Evolutionary conservation across 1,140 invertebrate genomes (phyloP), one percentile per base, ranked within the genome.

Genomic region (Wiebesia pumilae): DNA sequence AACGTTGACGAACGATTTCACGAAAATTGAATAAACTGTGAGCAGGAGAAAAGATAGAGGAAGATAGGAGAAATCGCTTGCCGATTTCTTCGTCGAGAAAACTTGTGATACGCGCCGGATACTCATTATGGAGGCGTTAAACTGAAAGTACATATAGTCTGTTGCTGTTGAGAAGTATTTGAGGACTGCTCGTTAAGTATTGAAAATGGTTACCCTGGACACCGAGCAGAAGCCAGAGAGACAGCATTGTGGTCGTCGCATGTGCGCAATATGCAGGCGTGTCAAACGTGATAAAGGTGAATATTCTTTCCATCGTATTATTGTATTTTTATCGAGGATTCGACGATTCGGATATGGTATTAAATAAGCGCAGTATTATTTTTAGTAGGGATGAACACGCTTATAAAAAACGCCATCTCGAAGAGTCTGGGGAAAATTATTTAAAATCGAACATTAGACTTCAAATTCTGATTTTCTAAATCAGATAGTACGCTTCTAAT

Each of bases 191-290:
- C 14, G 24, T 33, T 78, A 78, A 51, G 24, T 78, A 54, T 54
- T 54, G n/a, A 91, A 83, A 88, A 94, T 94, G 93, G 93, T 94
- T 91, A 94, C 93, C 89, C 88, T 94, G 91, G 93, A 94, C 91
- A 93, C 92, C 54, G 93, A 93, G 87, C 92, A 93, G 89, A 94
- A 93, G 90, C 92, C 92, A 81, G 93, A 94, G 88, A 88, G 93
- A 91, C 93, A 93, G 87, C 93, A 94, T 82, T 94, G 93, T 88
- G 92, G 91, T 78, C 91, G 93, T 67, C 93, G 93, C 84, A 94
- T 94, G 93, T 94, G 93, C 88, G 93, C 93, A 67, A 94, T 94
- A 91, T 94, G 93, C 91, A 91, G 93, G 90, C 92, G 93, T 89
- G 92, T 94, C 90, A 93, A 91, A 89, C 91, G 93, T 85, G 93